Evolutionary conservation across 2,888 invertebrate genomes (phyloP).

Genomic region (Heliconius ismenius): DNA sequence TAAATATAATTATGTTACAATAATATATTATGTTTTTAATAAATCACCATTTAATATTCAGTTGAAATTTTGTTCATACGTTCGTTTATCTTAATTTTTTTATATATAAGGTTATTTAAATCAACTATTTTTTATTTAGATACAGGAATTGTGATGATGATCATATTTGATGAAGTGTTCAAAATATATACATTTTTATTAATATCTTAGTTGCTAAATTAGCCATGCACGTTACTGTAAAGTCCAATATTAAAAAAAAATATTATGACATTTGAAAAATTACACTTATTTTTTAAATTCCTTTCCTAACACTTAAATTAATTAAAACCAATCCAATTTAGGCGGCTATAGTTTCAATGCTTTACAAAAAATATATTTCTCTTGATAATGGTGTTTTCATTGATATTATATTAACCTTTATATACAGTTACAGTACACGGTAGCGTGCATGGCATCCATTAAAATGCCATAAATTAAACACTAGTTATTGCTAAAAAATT

Average conservation of each 20-base stretch:
- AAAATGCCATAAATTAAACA: slow-evolving; percentile 34
- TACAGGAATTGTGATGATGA: neutral
- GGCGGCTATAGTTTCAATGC: no score
- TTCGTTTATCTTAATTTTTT: neutral
- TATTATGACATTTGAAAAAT: neutral
- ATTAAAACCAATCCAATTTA: no score
- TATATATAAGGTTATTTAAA: neutral
- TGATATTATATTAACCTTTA: neutral
- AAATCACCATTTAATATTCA: neutral
- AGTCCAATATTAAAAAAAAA: neutral
- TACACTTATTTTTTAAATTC: neutral
- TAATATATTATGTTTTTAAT: slow-evolving; percentile 6
- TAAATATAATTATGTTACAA: neutral
- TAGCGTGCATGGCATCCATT: neutral
- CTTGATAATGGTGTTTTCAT: neutral
- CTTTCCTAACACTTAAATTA: no score
- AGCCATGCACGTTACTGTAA: slow-evolving; percentile 11
- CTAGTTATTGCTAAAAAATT: slow-evolving; percentile 19
- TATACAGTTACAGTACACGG: neutral
- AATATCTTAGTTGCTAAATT: slow-evolving; percentile 9
- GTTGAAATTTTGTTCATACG: neutral
- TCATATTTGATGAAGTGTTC: neutral
- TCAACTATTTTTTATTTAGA: neutral
- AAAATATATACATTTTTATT: neutral
- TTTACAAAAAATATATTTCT: no score